These are phyloP conservation scores for Xylophagus ater DNA, from an alignment of 2,888 invertebrate genomes.

Conservation along the genomic window DNA sequence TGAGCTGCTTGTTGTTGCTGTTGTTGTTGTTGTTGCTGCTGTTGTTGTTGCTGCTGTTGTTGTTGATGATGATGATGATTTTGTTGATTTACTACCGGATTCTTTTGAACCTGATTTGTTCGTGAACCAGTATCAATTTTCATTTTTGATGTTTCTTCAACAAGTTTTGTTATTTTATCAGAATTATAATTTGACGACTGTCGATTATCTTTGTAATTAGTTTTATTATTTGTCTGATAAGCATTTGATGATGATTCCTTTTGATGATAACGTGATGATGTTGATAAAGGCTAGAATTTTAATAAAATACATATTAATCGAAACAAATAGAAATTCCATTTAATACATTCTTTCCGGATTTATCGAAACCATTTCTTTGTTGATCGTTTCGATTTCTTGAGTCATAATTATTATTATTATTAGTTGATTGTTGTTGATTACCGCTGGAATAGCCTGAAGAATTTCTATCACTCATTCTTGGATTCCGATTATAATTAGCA, in stretches of 20 bases:
- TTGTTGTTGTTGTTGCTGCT: conserved; percentile 8
- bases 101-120: too few relatives aligned
- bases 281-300: background rate
- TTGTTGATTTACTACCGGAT: conserved; percentile 18
- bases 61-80: conserved; percentile 12
- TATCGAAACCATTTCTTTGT: conserved; percentile 5
- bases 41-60: conserved; percentile 21
- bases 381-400: conserved; percentile 5
- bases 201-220: conserved; percentile 19
- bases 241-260: too few relatives aligned
- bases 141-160: conserved; percentile 27
- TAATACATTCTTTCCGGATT: conserved; percentile 2
- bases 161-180: conserved; percentile 23
- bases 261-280: background rate
- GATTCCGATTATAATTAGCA: conserved; percentile 4
- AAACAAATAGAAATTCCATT: background rate
- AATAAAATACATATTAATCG: background rate
- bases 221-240: conserved; percentile 11
- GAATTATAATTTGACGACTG: conserved; percentile 22
- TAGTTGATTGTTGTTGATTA: conserved; percentile 5
- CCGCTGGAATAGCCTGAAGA: background rate
- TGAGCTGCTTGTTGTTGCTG: conserved; percentile 12
- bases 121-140: conserved; percentile 27
- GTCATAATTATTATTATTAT: conserved; percentile 11
- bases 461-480: conserved; percentile 10